A percentile compares a stretch with the other conserved stretches of the same genome.
Conservation (phyloP, 2,113 vertebrate species). For the Petrocephalus zakoni region DNA sequence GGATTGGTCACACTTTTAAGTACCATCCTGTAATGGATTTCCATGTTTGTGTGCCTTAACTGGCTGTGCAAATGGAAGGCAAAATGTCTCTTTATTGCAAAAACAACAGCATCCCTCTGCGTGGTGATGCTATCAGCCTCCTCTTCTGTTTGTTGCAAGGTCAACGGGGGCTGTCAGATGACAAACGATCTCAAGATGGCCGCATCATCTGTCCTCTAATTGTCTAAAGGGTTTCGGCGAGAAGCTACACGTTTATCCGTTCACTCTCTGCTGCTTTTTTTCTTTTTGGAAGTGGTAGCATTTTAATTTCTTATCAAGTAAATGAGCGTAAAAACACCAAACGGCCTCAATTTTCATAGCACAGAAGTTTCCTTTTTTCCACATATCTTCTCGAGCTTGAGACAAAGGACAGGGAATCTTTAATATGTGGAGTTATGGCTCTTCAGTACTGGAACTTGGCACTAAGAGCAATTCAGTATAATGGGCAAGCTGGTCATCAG, state of each 20-base stretch:
- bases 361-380: constrained; percentile 29
- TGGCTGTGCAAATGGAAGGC: constrained; percentile 76
- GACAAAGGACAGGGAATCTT: constrained; percentile 43
- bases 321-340: constrained; percentile 40
- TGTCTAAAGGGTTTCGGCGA: constrained; percentile 51
- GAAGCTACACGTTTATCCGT: constrained; percentile 51
- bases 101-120: constrained; percentile 51
- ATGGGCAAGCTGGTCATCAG: constrained; percentile 73
- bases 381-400: constrained; percentile 39
- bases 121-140: constrained; percentile 22
- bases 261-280: constrained; percentile 27
- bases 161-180: constrained; percentile 69
- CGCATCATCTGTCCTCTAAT: constrained; percentile 65
- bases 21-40: constrained; percentile 82
- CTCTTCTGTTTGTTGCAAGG: constrained; percentile 64
- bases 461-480: constrained; percentile 53
- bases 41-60: constrained; percentile 83
- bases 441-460: constrained; percentile 61
- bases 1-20: constrained; percentile 79
- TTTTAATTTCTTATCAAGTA: constrained; percentile 33
- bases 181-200: constrained; percentile 72
- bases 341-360: constrained; percentile 40
- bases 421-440: constrained; percentile 55
- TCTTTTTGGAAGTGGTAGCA: constrained; percentile 35
- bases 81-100: constrained; percentile 77